Evolutionary conservation across 2,888 invertebrate species (phyloP).

Genomic region (Agonopterix arenella): DNA sequence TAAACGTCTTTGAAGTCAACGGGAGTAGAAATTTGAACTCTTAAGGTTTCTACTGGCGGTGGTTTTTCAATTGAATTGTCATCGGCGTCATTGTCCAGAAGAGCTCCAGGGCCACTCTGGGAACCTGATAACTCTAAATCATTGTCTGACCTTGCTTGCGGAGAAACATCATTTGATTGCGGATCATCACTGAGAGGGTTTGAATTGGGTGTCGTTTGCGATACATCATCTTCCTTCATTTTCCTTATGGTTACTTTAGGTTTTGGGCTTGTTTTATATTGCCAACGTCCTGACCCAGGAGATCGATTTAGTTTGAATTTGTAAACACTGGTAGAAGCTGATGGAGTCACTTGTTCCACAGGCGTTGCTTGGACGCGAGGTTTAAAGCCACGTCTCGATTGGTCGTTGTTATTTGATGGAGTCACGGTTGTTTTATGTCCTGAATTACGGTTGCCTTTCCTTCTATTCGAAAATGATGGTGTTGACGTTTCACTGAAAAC

Average conservation of each 20-base stretch:
- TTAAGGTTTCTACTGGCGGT: conserved; percentile 86
- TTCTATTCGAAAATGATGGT: conserved; percentile 70
- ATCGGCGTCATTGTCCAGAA: conserved; percentile 79
- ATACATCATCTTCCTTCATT: conserved; percentile 75
- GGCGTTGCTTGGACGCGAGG: conserved; percentile 79
- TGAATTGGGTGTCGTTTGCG: conserved; percentile 62
- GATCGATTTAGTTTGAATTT: conserved; percentile 89
- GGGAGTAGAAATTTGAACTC: conserved; percentile 92
- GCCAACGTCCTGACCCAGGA: conserved; percentile 92
- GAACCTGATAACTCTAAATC: conserved; percentile 87
- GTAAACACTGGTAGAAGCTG: conserved; percentile 80
- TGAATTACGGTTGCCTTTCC: conserved; percentile 65
- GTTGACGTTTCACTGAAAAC: conserved; percentile 79
- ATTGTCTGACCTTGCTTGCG: conserved; percentile 76
- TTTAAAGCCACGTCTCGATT: conserved; percentile 81
- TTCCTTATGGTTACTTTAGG: conserved; percentile 89
- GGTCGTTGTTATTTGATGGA: conserved; percentile 57
- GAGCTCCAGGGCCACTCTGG: conserved; percentile 75
- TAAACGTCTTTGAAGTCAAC: conserved; percentile 90
- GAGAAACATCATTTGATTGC: conserved; percentile 73
- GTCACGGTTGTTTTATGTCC: conserved; percentile 60
- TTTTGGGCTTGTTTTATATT: conserved; percentile 92
- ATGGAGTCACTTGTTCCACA: conserved; percentile 69
- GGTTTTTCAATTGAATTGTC: conserved; percentile 80
- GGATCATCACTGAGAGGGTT: conserved; percentile 60